Evolutionary conservation across 2,113 vertebrate genomes (phyloP).

Genomic region (Apteryx owenii): DNA sequence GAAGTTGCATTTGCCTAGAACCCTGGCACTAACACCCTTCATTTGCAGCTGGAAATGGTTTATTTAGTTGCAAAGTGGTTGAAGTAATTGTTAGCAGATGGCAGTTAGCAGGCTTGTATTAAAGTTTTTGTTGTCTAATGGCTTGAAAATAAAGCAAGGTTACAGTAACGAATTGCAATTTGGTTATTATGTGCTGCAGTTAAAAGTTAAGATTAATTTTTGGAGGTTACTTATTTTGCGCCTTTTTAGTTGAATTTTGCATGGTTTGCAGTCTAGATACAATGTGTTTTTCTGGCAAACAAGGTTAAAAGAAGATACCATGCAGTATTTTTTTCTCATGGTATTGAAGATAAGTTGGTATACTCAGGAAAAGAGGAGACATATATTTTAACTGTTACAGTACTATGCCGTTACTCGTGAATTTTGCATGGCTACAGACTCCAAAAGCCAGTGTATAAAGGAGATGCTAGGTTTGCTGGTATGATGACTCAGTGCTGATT

Average conservation of each 20-base stretch:
- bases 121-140: background rate
- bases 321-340: background rate
- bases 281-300: background rate
- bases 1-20: constrained; percentile 14
- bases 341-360: constrained; percentile 1
- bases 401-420: constrained; percentile 1
- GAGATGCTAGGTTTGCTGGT: background rate
- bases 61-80: background rate
- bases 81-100: constrained; percentile 24
- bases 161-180: background rate
- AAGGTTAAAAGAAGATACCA: background rate
- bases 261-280: background rate
- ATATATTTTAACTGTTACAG: background rate
- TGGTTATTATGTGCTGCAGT: background rate
- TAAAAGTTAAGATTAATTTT: background rate
- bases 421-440: constrained; percentile 53
- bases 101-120: background rate
- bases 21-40: background rate
- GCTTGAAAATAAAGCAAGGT: background rate
- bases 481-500: constrained; percentile 11
- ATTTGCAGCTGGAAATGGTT: background rate
- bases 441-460: background rate
- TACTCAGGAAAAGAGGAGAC: background rate
- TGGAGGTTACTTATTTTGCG: background rate
- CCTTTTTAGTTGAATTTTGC: background rate